phyloP scores from a whole-genome alignment of 64 coral and sea anemone genomes.

The Montipora efflorescens region DNA sequence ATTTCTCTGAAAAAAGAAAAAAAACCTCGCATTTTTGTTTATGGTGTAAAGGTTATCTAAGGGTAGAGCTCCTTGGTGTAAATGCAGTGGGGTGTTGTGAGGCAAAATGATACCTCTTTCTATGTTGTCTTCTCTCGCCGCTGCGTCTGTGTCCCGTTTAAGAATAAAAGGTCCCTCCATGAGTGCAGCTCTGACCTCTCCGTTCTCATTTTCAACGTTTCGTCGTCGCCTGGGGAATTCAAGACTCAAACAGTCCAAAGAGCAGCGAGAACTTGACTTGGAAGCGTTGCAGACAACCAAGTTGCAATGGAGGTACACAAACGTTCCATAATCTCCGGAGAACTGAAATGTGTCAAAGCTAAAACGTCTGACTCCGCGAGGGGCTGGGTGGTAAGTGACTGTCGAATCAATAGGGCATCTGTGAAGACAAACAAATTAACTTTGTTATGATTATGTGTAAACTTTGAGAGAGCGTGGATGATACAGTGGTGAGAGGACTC shows the following conservation, averaged over 20 bases:
- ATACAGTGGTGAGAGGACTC: too few relatives aligned
- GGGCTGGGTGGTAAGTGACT: slow-evolving; percentile 47
- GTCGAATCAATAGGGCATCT: slow-evolving; percentile 75
- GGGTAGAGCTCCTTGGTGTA: too few relatives aligned
- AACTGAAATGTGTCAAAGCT: slow-evolving; percentile 93
- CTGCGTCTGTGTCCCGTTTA: not conserved
- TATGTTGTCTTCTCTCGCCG: not conserved
- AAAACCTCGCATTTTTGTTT: too few relatives aligned
- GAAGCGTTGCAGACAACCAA: slow-evolving; percentile 87
- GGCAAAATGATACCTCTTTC: not conserved
- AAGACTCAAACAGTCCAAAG: slow-evolving; percentile 34
- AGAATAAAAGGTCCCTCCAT: slow-evolving; percentile 67
- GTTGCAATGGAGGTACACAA: slow-evolving; percentile 86
- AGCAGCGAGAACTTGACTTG: slow-evolving; percentile 65
- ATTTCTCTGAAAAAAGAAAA: too few relatives aligned
- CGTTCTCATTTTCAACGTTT: slow-evolving; percentile 20
- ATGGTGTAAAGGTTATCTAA: too few relatives aligned
- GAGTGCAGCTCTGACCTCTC: slow-evolving; percentile 15
- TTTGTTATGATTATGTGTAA: too few relatives aligned
- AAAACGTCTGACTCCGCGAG: slow-evolving; percentile 58
- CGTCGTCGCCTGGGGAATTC: slow-evolving; percentile 36
- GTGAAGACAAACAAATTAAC: not conserved
- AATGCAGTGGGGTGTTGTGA: too few relatives aligned
- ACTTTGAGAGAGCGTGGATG: too few relatives aligned
- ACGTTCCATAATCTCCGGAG: slow-evolving; percentile 60